Base-by-base conservation (phyloP, 2,113 vertebrate species). In the Labeo rohita region DNA sequence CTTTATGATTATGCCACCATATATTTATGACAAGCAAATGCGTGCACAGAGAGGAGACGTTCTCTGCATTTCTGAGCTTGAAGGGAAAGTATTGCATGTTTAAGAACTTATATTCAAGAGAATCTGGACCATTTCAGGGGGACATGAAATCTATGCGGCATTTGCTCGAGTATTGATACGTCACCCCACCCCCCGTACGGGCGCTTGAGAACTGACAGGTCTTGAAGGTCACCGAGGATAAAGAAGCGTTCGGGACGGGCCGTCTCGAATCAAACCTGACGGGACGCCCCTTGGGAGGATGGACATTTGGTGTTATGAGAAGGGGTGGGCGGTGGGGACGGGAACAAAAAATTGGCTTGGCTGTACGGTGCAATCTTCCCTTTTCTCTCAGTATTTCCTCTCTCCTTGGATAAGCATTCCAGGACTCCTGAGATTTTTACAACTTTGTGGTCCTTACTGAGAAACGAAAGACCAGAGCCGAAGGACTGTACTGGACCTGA, bases 151-250 rank as follows among this genome's bases (percentile, higher is more conserved):
- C 76, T 83, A 68, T 89, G 87, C 52, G 78, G 82, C 56, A 84
- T 88, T 88, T 83, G 84, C 87, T 85, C 85, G 83, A 83, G 88
- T 90, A 89, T 80, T 89, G 87, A 89, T 89, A 88, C 84, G 89
- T 89, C 79, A 16, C 76, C 43, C 78, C 66, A 82, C 85, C 10
- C 86, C 85, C 18, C 47, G n/a, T 50, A 49, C 79, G 18, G 59
- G 87, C 63, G 87, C 77, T 88, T 75, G 74, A 79, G 68, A 88
- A 74, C 68, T 72, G 86, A 13, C 70, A 84, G 23, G 77, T 88
- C 39, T 9, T 91, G 90, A 95, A 94, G 94, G 92, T 94, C 92
- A 92, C 87, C 85, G 90, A 63, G 87, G 88, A 89, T 89, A 85
- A 21, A 79, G 54, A 79, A 72, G 86, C 36, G 78, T 87, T 87